These are phyloP conservation scores for Limnephilus marmoratus DNA, from an alignment of 2,888 invertebrate species.

Conservation along the genomic window DNA sequence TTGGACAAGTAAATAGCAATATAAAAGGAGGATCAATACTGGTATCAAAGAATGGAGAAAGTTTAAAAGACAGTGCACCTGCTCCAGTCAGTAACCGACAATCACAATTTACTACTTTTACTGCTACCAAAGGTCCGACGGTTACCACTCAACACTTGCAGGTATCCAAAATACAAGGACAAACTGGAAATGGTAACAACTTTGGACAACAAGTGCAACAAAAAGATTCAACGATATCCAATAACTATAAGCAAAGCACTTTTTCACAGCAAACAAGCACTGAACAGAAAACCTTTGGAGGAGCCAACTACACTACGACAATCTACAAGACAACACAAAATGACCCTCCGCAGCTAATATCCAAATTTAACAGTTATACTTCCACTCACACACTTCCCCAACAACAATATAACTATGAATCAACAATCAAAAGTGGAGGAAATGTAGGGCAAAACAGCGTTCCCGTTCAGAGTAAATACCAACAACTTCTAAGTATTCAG, in stretches of 20 bases:
- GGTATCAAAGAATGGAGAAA: background rate
- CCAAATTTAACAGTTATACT: background rate
- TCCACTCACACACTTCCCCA: background rate
- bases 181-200: constrained; percentile 19
- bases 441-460: background rate
- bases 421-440: constrained; percentile 6
- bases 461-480: constrained; percentile 41
- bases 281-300: background rate
- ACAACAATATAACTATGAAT: constrained; percentile 20
- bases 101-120: background rate
- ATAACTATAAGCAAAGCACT: background rate
- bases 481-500: constrained; percentile 55
- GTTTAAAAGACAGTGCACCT: background rate
- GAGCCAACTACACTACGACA: background rate
- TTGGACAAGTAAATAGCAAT: background rate
- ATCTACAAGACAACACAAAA: background rate
- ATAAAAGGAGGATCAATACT: background rate
- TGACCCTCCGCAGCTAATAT: background rate
- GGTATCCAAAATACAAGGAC: constrained; percentile 46
- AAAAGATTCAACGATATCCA: background rate
- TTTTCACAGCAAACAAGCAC: background rate
- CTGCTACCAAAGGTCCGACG: constrained; percentile 8
- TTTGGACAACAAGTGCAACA: constrained; percentile 21
- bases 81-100: background rate
- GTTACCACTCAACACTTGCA: constrained; percentile 4